phyloP scores from a whole-genome alignment of 2,888 invertebrate genomes.

The Ochropleura leucogaster region DNA sequence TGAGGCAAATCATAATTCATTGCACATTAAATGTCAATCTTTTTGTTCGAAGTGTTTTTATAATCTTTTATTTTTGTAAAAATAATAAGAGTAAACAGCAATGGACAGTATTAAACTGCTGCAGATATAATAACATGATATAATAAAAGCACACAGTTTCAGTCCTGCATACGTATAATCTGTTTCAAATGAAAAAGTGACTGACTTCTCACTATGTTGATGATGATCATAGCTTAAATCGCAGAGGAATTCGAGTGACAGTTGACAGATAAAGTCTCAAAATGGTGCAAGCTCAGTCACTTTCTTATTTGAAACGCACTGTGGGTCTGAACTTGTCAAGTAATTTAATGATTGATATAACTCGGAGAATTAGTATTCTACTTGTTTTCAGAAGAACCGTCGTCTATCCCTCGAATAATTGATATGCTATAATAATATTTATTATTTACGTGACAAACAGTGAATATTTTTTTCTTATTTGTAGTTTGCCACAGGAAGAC shows the following conservation, averaged over 20 bases:
- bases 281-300: too few relatives aligned
- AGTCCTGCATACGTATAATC: too few relatives aligned
- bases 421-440: background rate
- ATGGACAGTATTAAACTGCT: too few relatives aligned
- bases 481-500: background rate
- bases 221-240: too few relatives aligned
- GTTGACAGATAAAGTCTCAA: too few relatives aligned
- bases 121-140: background rate
- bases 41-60: background rate
- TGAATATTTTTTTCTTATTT: background rate
- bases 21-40: background rate
- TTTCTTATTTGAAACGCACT: too few relatives aligned
- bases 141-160: background rate
- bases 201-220: too few relatives aligned
- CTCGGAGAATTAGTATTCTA: background rate
- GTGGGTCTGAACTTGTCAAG: background rate
- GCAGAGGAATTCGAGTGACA: too few relatives aligned
- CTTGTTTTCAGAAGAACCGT: background rate
- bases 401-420: background rate
- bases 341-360: background rate
- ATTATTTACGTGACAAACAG: too few relatives aligned
- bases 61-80: too few relatives aligned
- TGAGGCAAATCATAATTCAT: constrained; percentile 24
- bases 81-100: background rate
- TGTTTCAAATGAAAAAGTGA: too few relatives aligned